phyloP scores from a whole-genome alignment of 2,888 invertebrate species.

The Eugnorisma glareosa region DNA sequence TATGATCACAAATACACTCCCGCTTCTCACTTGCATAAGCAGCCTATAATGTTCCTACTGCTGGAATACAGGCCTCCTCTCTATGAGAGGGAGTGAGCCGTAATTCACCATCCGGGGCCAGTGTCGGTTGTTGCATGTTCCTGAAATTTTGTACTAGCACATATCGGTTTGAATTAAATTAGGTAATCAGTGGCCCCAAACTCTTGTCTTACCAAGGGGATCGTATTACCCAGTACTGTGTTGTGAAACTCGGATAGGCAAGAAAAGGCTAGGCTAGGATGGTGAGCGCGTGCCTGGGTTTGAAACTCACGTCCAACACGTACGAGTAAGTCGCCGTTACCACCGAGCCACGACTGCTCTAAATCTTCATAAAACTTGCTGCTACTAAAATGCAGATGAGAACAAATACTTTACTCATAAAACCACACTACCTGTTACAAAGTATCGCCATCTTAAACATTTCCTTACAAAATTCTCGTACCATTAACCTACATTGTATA shows the following conservation, averaged over 20 bases:
- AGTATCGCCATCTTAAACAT: constrained; percentile 2
- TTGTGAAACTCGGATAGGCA: too few species aligned
- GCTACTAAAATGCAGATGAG: constrained; percentile 23
- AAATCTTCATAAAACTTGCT: constrained; percentile 1
- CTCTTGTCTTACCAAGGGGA: too few species aligned
- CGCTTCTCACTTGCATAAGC: too few species aligned
- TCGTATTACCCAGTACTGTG: too few species aligned
- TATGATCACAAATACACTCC: too few species aligned
- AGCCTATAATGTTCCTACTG: too few species aligned
- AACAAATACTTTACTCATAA: constrained; percentile 37
- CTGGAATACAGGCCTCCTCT: too few species aligned
- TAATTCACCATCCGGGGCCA: too few species aligned
- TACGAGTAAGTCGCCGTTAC: not conserved
- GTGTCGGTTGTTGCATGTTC: too few species aligned
- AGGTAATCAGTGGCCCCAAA: not conserved
- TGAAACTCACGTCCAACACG: not conserved
- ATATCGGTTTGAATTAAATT: not conserved
- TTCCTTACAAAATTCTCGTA: constrained; percentile 7
- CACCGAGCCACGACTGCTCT: not conserved
- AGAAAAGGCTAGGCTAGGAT: not conserved
- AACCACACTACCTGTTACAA: constrained; percentile 16
- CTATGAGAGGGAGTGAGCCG: too few species aligned
- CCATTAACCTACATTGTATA: constrained; percentile 19
- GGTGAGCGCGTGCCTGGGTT: not conserved
- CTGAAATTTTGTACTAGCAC: too few species aligned